Evolutionary conservation across 2,113 vertebrate species (phyloP).

Genomic region (Todiramphus chloris): DNA sequence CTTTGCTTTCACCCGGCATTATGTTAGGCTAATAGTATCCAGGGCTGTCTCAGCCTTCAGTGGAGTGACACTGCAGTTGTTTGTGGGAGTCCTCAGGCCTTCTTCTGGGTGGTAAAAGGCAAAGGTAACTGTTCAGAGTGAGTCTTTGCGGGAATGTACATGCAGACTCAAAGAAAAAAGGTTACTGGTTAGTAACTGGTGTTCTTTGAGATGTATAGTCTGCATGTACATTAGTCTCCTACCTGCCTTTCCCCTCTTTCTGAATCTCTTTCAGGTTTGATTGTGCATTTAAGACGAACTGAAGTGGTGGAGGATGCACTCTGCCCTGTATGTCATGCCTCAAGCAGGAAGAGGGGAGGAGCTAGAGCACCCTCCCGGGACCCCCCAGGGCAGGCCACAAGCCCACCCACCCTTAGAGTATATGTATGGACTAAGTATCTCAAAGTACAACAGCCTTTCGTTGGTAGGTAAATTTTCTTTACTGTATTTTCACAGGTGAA

Average conservation of each 20-base stretch:
- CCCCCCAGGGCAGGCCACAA: slow-evolving; percentile 41
- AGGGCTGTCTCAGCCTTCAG: slow-evolving; percentile 7
- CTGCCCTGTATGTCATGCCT: slow-evolving; percentile 55
- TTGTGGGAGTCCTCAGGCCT: background rate
- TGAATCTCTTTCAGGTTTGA: slow-evolving; percentile 70
- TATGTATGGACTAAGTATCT: slow-evolving; percentile 61
- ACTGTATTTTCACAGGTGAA: slow-evolving; percentile 60
- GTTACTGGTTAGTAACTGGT: slow-evolving; percentile 67
- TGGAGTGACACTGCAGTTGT: background rate
- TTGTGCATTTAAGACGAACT: slow-evolving; percentile 67
- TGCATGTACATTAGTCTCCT: slow-evolving; percentile 68
- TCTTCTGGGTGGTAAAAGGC: slow-evolving; percentile 15
- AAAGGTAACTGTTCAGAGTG: slow-evolving; percentile 5
- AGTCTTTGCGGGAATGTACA: slow-evolving; percentile 24
- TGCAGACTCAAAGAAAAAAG: slow-evolving; percentile 70
- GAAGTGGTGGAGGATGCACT: slow-evolving; percentile 61
- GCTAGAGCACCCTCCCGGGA: slow-evolving; percentile 8
- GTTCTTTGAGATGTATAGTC: slow-evolving; percentile 61
- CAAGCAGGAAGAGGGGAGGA: slow-evolving; percentile 58
- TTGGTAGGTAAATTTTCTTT: slow-evolving; percentile 69
- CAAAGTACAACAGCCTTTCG: slow-evolving; percentile 51
- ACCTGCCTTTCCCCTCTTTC: slow-evolving; percentile 70
- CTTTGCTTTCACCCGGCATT: background rate
- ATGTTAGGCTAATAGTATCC: background rate
- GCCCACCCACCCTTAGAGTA: slow-evolving; percentile 54